Conservation (phyloP, 2,888 invertebrate genomes). For the Pteria penguin region DNA sequence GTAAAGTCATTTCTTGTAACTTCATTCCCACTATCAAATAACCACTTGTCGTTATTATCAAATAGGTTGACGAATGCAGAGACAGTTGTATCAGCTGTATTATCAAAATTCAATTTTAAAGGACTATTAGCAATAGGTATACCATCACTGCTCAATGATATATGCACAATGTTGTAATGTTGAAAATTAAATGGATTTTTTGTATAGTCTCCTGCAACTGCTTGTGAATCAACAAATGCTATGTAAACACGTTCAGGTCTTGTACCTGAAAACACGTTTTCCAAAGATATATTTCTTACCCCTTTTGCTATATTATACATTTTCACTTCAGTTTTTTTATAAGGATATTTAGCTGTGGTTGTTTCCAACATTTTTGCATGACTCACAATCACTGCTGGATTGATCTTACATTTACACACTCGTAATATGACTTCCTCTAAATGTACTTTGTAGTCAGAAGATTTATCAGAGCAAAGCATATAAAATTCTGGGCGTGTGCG, state of each 20-base stretch:
- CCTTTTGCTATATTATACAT: constrained; percentile 35
- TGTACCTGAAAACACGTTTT: constrained; percentile 43
- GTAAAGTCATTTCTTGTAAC: constrained; percentile 14
- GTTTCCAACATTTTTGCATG: constrained; percentile 34
- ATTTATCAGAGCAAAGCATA: constrained; percentile 1
- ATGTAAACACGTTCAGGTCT: constrained; percentile 37
- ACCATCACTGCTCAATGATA: constrained; percentile 38
- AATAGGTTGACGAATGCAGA: constrained; percentile 40
- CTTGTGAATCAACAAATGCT: constrained; percentile 38
- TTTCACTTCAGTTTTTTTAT: constrained; percentile 25
- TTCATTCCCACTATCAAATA: constrained; percentile 33
- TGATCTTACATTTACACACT: constrained; percentile 13
- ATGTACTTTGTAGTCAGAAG: constrained; percentile 18
- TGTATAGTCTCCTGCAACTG: constrained; percentile 39
- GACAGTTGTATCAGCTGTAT: constrained; percentile 16
- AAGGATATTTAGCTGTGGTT: constrained; percentile 33
- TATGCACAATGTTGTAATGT: constrained; percentile 36
- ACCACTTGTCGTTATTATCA: constrained; percentile 33
- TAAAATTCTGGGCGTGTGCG: constrained; percentile 11
- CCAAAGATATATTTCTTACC: constrained; percentile 24
- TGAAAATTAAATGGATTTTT: constrained; percentile 47
- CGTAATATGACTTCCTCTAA: constrained; percentile 30
- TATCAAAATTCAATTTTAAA: constrained; percentile 37
- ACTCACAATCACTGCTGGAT: constrained; percentile 27
- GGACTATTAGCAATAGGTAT: constrained; percentile 40